Conservation (phyloP, 2,113 vertebrate species). For the Phylloscopus trochiloides region DNA sequence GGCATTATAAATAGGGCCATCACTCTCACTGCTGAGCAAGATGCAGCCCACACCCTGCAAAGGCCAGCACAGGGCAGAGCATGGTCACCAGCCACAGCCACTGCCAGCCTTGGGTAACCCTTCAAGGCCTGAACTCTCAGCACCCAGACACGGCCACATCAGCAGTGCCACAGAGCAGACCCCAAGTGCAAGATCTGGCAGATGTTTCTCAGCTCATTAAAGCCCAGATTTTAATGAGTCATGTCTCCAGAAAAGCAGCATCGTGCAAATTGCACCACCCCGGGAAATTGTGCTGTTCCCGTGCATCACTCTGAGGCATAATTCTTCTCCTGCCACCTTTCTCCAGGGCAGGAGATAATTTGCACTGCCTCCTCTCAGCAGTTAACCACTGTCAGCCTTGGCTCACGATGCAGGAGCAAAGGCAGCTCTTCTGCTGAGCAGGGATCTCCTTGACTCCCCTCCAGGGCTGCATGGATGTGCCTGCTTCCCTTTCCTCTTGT, state of each 20-base stretch:
- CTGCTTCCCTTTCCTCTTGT: neutral
- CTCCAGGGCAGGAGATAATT: neutral
- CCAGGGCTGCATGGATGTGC: neutral
- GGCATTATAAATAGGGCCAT: conserved; percentile 32
- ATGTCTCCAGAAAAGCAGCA: neutral
- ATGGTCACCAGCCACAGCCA: neutral
- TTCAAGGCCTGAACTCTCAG: neutral
- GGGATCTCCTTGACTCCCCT: neutral
- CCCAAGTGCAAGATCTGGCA: neutral
- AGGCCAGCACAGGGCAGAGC: neutral
- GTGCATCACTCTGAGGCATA: neutral
- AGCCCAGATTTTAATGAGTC: neutral
- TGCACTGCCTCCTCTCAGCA: neutral
- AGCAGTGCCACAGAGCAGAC: neutral
- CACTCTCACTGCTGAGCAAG: neutral
- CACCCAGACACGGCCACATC: fast-evolving
- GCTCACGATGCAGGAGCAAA: neutral
- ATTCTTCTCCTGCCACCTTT: neutral
- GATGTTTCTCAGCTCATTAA: neutral
- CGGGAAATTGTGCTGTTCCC: neutral
- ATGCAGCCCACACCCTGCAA: neutral
- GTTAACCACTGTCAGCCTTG: neutral
- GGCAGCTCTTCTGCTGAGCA: neutral
- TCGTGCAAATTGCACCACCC: neutral
- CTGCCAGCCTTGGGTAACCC: neutral